Percentiles rank a stretch among this genome's conserved stretches.
phyloP scores from a whole-genome alignment of 64 coral and sea anemone genomes.

The Pocillopora verrucosa region DNA sequence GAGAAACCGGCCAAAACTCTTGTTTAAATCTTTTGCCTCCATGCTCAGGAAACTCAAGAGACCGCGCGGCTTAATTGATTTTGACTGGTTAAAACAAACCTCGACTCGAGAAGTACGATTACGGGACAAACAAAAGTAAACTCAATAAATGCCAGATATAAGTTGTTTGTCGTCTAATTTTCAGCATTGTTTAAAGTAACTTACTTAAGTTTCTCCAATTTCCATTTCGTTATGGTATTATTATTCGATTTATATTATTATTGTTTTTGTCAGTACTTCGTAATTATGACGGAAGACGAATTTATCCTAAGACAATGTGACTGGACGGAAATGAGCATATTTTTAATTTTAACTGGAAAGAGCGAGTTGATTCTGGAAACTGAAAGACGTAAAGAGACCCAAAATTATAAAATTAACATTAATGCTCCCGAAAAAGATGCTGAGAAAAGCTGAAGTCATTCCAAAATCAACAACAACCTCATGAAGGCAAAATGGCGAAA shows the following conservation, averaged over 20 bases:
- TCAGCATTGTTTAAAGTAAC: too few relatives aligned
- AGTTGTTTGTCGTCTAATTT: too few relatives aligned
- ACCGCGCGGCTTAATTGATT: not conserved
- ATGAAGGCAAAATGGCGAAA: conserved; percentile 86
- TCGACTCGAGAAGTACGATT: too few relatives aligned
- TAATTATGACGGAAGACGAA: not conserved
- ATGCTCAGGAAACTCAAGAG: not conserved
- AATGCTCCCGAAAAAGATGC: conserved; percentile 2
- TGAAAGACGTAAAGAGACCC: not conserved
- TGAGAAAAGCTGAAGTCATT: conserved; percentile 74
- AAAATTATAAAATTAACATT: conserved; percentile 6
- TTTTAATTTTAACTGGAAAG: not conserved
- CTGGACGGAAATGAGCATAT: not conserved
- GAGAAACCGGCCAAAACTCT: not conserved
- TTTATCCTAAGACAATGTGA: conserved; percentile 5
- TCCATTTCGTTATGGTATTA: too few relatives aligned
- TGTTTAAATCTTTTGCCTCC: not conserved
- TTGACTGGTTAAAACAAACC: too few relatives aligned
- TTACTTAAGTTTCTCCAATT: too few relatives aligned
- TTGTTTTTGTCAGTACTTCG: not conserved
- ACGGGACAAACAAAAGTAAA: not conserved
- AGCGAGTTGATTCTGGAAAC: not conserved
- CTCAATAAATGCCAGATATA: too few relatives aligned
- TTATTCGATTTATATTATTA: not conserved
- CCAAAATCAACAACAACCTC: conserved; percentile 86